Evolutionary conservation across 2,797 vertebrate genomes (phyloP).

Genomic region (Sandelia bainsii): DNA sequence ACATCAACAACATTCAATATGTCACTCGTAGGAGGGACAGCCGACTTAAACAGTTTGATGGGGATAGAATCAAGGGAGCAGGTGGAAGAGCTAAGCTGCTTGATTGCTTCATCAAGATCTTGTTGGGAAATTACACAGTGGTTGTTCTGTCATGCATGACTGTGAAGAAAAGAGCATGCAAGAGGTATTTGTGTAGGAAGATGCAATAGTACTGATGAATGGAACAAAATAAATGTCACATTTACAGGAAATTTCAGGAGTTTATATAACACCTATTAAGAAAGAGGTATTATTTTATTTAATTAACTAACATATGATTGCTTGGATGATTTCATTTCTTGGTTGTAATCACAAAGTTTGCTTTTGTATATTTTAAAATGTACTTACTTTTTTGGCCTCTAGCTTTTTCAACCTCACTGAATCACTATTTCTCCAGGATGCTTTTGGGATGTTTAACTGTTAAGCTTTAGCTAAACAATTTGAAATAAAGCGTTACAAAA

Average conservation of each 20-base stretch:
- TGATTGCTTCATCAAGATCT: background rate
- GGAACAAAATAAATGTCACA: background rate
- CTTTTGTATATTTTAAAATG: background rate
- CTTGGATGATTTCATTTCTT: no score
- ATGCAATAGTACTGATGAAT: background rate
- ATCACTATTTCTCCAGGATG: background rate
- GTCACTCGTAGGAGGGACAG: background rate
- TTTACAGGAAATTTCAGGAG: background rate
- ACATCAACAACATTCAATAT: background rate
- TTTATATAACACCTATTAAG: no score
- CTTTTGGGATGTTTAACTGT: background rate
- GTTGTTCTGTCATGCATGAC: background rate
- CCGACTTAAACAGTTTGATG: no score
- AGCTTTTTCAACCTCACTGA: background rate
- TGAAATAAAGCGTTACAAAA: background rate
- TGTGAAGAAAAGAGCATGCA: no score
- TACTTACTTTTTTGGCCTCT: no score
- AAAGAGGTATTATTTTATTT: no score
- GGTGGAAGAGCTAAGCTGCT: background rate
- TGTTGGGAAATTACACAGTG: background rate
- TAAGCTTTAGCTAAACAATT: background rate
- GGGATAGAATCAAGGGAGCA: background rate
- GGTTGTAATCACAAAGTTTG: background rate
- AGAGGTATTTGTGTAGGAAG: background rate
- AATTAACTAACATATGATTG: no score